phyloP scores from a whole-genome alignment of 92 coral and sea anemone species.

The Siderastrea radians region DNA sequence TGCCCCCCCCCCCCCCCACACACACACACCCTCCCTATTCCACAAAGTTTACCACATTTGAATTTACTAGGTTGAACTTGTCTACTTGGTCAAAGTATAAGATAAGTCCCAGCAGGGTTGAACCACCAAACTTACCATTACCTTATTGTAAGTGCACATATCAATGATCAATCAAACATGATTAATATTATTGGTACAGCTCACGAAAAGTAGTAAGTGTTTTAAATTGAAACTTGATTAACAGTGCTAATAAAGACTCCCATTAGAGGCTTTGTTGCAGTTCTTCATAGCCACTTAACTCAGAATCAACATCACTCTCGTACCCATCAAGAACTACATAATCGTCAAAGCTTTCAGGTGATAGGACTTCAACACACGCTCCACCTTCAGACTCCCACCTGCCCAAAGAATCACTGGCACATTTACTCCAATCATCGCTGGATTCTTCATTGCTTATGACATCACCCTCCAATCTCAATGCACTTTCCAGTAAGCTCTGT shows the following conservation, averaged over 20 bases:
- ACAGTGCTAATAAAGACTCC: neutral
- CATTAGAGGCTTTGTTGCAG: slow-evolving; percentile 20
- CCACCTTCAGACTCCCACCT: slow-evolving; percentile 75
- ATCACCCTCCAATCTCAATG: slow-evolving; percentile 22
- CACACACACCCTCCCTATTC: too few species aligned
- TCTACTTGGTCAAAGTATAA: too few species aligned
- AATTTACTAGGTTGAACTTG: too few species aligned
- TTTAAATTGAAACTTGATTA: neutral
- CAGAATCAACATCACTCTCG: slow-evolving; percentile 83
- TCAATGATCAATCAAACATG: too few species aligned
- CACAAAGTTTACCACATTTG: too few species aligned
- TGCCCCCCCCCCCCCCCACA: too few species aligned
- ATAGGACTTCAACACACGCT: slow-evolving; percentile 18
- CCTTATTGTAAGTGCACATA: too few species aligned
- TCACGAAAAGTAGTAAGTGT: too few species aligned
- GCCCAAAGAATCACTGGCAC: slow-evolving; percentile 6
- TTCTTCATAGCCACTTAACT: slow-evolving; percentile 23
- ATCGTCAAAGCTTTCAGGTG: slow-evolving; percentile 46
- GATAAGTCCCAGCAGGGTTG: too few species aligned
- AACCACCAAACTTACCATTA: too few species aligned
- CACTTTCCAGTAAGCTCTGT: slow-evolving; percentile 24
- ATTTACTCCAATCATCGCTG: neutral
- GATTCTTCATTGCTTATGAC: neutral
- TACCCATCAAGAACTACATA: slow-evolving; percentile 84
- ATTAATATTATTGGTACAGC: too few species aligned